Evolutionary conservation across 2,797 vertebrate species (phyloP), one percentile per base, ranked within the genome.

Genomic region (Micromesistius poutassou): DNA sequence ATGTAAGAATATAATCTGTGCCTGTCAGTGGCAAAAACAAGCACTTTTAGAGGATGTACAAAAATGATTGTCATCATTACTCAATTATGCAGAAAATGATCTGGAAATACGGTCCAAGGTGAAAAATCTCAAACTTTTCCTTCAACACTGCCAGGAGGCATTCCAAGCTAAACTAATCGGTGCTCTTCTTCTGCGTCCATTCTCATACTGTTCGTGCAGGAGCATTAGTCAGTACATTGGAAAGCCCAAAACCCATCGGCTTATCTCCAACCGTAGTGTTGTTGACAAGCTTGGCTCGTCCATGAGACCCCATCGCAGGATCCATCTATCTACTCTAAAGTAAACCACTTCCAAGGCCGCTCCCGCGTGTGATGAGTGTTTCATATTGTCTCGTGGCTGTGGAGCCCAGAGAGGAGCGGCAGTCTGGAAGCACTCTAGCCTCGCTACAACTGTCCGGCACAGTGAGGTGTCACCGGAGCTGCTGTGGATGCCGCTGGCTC

Each of bases 311-410:
- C 83, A 77, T 71, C 80, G 82, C 79, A 40, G 77, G 78, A 76
- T 87, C 84, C 89, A 84, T 85, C 73, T 89, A 83, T 89, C 83
- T 88, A 19, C 31, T 22, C 91, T 85, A 85, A 88, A 85, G 84
- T 85, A 83, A 90, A 88, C 83, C 85, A 42, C 86, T 81, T 90
- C 87, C 85, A 85, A 82, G 83, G 70, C 78, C 80, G 71, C 83
- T 86, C 87, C 87, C 14, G 7, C 46, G 74, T 62, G 80, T 81
- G 86, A 89, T 91, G 90, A 91, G 91, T 90, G 91, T 93, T 92
- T 91, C 89, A 89, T 91, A 89, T 90, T 84, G 88, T 89, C 87
- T 89, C 2, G 33, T 89, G 84, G 85, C 84, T 84, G 88, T 85
- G 83, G 75, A 83, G 84, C 84, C 81, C 77, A 86, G 84, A 88